Conservation (phyloP, 2,888 invertebrate genomes). For the Macroteleia sp. region DNA sequence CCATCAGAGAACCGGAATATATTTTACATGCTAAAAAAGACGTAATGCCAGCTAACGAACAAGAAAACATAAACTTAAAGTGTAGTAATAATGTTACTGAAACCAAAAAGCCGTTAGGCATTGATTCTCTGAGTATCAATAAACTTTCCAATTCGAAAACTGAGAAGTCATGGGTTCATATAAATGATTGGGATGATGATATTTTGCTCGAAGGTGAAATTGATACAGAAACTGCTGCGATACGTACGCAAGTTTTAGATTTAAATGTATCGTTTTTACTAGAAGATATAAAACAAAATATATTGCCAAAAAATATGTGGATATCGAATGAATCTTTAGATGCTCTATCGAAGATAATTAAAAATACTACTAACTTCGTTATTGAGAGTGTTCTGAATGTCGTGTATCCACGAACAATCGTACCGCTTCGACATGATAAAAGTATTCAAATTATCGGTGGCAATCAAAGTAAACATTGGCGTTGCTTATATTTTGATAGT, state of each 20-base stretch:
- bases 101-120: too few species aligned
- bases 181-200: not conserved
- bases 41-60: not conserved
- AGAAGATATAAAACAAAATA: not conserved
- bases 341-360: conserved; percentile 1
- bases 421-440: not conserved
- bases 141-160: not conserved
- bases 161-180: not conserved
- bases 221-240: not conserved
- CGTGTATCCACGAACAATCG: not conserved
- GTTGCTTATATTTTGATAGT: conserved; percentile 55
- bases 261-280: not conserved
- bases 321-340: conserved; percentile 12
- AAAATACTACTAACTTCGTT: not conserved
- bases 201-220: not conserved
- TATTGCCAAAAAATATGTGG: not conserved
- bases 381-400: conserved; percentile 29
- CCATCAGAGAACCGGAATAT: conserved; percentile 27
- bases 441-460: conserved; percentile 59
- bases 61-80: not conserved
- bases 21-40: conserved; percentile 20
- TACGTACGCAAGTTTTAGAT: not conserved
- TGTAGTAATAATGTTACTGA: not conserved
- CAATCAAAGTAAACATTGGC: conserved; percentile 49
- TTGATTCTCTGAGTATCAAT: too few species aligned